Percentiles rank a stretch among this genome's conserved stretches.
These are phyloP conservation scores for Dendroctonus valens DNA, from an alignment of 1,140 invertebrate genomes.

Conservation along the genomic window DNA sequence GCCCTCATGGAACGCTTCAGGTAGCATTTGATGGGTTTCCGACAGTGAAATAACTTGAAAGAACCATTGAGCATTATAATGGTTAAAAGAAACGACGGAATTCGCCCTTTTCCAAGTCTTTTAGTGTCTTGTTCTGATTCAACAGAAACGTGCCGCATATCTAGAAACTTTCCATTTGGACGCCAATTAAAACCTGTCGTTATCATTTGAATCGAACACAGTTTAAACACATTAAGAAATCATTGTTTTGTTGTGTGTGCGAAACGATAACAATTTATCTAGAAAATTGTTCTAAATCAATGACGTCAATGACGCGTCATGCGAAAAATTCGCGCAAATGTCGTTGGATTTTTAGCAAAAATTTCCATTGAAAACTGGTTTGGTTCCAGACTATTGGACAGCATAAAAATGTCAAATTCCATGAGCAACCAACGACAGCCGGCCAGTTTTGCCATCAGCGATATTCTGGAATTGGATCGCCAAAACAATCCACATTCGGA, in stretches of 20 bases:
- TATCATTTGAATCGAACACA: constrained; percentile 11
- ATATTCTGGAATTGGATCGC: constrained; percentile 60
- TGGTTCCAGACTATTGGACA: constrained; percentile 61
- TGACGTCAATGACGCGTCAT: constrained; percentile 1
- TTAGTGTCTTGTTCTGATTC: no score
- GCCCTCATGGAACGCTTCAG: no score
- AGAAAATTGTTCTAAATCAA: neutral
- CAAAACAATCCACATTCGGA: constrained; percentile 37
- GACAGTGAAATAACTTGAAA: no score
- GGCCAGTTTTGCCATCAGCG: constrained; percentile 64
- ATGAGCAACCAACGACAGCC: constrained; percentile 46
- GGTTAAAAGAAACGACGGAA: no score
- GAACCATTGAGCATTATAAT: no score
- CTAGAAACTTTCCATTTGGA: neutral
- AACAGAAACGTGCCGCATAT: no score
- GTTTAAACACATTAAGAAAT: constrained; percentile 14
- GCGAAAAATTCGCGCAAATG: no score
- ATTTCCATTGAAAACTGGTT: neutral
- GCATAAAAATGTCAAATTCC: constrained; percentile 61
- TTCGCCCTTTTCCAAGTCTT: no score
- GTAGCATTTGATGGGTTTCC: no score
- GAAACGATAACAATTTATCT: constrained; percentile 9
- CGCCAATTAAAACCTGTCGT: constrained; percentile 3
- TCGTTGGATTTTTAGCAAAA: no score
- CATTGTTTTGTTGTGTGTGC: constrained; percentile 6